Percentiles rank a stretch among this genome's conserved stretches.
These are phyloP conservation scores for Heteronetta atricapilla DNA, from an alignment of 2,113 vertebrate species.

Conservation along the genomic window DNA sequence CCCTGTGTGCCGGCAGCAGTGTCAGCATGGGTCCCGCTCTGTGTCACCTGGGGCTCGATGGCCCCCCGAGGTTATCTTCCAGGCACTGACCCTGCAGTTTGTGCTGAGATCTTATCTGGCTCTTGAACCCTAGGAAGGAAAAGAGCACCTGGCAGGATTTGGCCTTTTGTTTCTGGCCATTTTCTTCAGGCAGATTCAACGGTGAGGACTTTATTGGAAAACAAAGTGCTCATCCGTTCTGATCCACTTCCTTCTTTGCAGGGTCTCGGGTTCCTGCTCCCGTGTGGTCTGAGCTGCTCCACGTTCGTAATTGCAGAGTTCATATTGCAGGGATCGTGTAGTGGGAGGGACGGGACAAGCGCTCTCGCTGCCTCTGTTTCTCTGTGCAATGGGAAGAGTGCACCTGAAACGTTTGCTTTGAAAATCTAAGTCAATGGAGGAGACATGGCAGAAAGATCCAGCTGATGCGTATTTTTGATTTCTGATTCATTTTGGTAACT, in stretches of 20 bases:
- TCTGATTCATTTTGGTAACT: neutral
- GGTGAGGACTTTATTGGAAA: neutral
- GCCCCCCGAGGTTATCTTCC: conserved; percentile 22
- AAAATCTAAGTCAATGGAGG: neutral
- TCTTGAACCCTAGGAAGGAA: conserved; percentile 32
- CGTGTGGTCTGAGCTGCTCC: fast-evolving
- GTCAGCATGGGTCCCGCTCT: no score
- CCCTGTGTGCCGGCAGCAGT: neutral
- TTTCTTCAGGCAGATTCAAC: neutral
- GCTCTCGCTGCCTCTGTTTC: neutral
- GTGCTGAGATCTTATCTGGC: neutral
- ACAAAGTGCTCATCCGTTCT: neutral
- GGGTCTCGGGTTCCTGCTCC: neutral
- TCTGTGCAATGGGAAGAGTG: neutral
- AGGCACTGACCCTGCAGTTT: neutral
- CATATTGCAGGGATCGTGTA: neutral
- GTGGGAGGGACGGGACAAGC: neutral
- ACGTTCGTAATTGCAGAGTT: neutral
- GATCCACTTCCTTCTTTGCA: neutral
- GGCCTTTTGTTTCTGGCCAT: neutral
- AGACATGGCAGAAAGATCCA: neutral
- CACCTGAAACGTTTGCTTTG: neutral
- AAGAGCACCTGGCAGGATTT: conserved; percentile 41
- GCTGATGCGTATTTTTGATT: neutral
- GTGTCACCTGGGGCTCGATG: neutral